Evolutionary conservation across 2,888 invertebrate genomes (phyloP).

Genomic region (Fabriciana adippe): DNA sequence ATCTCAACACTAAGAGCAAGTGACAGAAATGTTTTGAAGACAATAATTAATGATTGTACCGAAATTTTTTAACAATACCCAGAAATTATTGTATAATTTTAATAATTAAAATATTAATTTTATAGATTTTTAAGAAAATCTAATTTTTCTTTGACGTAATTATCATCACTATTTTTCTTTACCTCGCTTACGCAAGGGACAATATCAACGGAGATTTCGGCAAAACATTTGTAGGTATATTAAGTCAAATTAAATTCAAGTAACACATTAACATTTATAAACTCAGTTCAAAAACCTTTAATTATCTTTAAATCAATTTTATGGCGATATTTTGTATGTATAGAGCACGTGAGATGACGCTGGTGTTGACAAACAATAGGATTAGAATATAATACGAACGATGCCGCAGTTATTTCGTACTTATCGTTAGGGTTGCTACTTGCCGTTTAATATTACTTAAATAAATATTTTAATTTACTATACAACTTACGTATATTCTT

Average conservation of each 20-base stretch:
- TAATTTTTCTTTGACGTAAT: too few relatives aligned
- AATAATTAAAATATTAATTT: not conserved
- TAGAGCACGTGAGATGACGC: slow-evolving; percentile 66
- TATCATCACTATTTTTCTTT: not conserved
- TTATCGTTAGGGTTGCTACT: slow-evolving; percentile 1
- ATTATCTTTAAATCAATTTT: slow-evolving; percentile 43
- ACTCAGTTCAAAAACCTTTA: slow-evolving; percentile 15
- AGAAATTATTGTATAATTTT: not conserved
- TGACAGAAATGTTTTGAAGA: too few relatives aligned
- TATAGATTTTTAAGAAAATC: not conserved
- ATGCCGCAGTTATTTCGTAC: not conserved
- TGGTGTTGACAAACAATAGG: slow-evolving; percentile 60
- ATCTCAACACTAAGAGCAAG: too few relatives aligned
- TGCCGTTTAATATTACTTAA: not conserved
- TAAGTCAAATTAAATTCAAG: not conserved
- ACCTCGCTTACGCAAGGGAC: too few relatives aligned
- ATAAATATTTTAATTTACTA: not conserved
- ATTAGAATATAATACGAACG: slow-evolving; percentile 43
- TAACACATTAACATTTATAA: not conserved
- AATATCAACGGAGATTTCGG: too few relatives aligned
- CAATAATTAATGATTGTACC: too few relatives aligned
- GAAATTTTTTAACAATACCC: too few relatives aligned
- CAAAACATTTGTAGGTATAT: too few relatives aligned
- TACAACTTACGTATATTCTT: too few relatives aligned
- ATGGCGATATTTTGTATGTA: slow-evolving; percentile 48